Evolutionary conservation across 2,888 invertebrate species (phyloP).

Genomic region (Serripes groenlandicus): DNA sequence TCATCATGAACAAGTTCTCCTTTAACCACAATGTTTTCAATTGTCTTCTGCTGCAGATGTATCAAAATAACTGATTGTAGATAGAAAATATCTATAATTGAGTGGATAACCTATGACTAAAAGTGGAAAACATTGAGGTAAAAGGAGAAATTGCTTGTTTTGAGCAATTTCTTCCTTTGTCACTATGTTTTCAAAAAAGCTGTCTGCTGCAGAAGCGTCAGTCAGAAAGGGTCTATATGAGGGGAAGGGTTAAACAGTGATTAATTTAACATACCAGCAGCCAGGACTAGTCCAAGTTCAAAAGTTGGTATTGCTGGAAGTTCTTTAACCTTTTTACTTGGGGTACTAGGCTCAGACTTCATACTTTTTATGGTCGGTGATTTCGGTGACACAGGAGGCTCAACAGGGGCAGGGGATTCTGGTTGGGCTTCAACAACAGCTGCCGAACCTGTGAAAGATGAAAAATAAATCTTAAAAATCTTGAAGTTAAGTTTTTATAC

Average conservation of each 20-base stretch:
- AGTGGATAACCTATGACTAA: neutral
- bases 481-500: too few relatives aligned
- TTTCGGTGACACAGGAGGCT: constrained; percentile 57
- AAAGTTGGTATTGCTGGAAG: constrained; percentile 78
- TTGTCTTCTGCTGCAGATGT: too few relatives aligned
- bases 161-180: neutral
- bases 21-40: too few relatives aligned
- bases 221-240: too few relatives aligned
- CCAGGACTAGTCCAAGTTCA: constrained; percentile 85
- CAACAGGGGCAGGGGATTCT: constrained; percentile 22
- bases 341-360: constrained; percentile 60
- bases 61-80: too few relatives aligned
- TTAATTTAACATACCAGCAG: too few relatives aligned
- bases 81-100: too few relatives aligned
- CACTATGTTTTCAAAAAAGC: neutral
- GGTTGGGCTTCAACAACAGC: constrained; percentile 11
- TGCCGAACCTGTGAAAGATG: neutral
- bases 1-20: too few relatives aligned
- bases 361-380: constrained; percentile 48
- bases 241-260: neutral
- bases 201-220: too few relatives aligned
- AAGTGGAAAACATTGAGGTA: neutral
- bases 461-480: too few relatives aligned
- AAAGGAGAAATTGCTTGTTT: neutral
- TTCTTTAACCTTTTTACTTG: constrained; percentile 68